phyloP scores from a whole-genome alignment of 2,888 invertebrate species.

The Aphrophora alni region DNA sequence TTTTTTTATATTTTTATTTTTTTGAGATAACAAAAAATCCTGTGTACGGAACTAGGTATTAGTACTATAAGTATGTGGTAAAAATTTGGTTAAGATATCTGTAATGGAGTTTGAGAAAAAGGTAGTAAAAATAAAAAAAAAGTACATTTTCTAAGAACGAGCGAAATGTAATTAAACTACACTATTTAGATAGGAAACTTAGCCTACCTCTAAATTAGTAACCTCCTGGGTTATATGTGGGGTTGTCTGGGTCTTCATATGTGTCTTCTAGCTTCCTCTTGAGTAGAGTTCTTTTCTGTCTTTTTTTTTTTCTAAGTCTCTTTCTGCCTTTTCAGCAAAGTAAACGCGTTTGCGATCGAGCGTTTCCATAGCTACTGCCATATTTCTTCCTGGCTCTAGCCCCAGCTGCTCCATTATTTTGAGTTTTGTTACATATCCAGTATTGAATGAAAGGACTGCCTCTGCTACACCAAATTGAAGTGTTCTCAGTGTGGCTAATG shows the following conservation, averaged over 20 bases:
- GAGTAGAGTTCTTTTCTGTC: neutral
- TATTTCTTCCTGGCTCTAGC: neutral
- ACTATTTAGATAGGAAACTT: no score
- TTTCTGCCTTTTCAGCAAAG: neutral
- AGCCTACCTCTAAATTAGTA: no score
- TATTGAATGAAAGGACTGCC: neutral
- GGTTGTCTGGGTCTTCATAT: slow-evolving; percentile 18
- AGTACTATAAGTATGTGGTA: no score
- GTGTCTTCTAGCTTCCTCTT: slow-evolving; percentile 1
- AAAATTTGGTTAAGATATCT: no score
- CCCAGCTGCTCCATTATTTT: neutral
- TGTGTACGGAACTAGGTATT: no score
- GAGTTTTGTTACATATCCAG: neutral
- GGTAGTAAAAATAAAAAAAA: no score
- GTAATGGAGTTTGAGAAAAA: no score
- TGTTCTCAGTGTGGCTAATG: neutral
- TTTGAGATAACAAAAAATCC: no score
- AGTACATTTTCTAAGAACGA: no score
- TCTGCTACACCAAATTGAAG: slow-evolving; percentile 10
- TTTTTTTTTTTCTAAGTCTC: slow-evolving; percentile 6
- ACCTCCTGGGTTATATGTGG: slow-evolving; percentile 14
- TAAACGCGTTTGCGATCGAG: neutral
- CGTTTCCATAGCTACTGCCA: neutral
- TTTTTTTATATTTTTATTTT: no score
- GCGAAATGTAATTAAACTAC: no score